These are phyloP conservation scores for Psittacula cyanocephala DNA, from an alignment of 2,113 vertebrate genomes.

Conservation along the genomic window DNA sequence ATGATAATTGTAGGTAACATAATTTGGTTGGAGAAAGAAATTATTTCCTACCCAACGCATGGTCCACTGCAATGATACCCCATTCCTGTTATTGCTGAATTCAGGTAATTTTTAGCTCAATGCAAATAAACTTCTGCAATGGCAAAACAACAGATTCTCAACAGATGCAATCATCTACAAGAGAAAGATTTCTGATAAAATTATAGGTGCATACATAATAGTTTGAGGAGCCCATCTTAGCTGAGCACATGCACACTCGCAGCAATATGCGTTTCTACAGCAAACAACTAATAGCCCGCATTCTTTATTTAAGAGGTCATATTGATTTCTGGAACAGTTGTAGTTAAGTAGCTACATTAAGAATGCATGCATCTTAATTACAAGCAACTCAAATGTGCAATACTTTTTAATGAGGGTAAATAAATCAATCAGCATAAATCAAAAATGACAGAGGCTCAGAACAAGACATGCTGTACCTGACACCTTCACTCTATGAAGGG, in stretches of 20 bases:
- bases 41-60: neutral
- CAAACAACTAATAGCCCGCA: neutral
- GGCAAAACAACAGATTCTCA: neutral
- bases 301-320: constrained; percentile 46
- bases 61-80: neutral
- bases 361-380: constrained; percentile 58
- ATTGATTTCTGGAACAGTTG: constrained; percentile 52
- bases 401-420: constrained; percentile 4
- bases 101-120: neutral
- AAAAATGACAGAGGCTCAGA: neutral
- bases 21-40: neutral
- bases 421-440: constrained; percentile 52
- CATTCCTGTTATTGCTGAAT: neutral
- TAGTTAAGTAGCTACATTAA: constrained; percentile 42
- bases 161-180: neutral
- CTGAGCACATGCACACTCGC: neutral
- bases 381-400: neutral
- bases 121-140: neutral
- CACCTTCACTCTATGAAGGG: neutral
- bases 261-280: neutral
- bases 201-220: neutral
- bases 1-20: neutral
- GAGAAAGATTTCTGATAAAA: neutral
- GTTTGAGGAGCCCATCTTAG: neutral
- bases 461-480: neutral